Base-by-base conservation (phyloP, 2,797 vertebrate genomes). In the Fringilla coelebs region DNA sequence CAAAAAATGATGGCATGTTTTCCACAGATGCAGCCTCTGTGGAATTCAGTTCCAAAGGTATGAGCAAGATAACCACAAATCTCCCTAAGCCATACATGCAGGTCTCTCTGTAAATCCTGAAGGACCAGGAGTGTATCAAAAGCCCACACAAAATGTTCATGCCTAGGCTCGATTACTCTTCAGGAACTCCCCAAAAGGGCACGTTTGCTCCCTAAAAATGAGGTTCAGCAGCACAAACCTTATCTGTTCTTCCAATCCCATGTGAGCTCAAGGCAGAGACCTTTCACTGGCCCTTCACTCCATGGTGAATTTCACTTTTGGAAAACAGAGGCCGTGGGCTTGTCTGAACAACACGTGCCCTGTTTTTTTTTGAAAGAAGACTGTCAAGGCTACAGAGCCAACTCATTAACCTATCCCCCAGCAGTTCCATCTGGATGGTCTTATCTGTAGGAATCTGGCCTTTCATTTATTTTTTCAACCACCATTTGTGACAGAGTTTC, bases 381-480 rank as follows among this genome's bases (percentile, higher is more conserved):
- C 89, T 91, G 85, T 88, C 91, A 89, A 92, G 72, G 93, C 85
- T 45, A 11, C 54, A 61, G 73, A 87, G 65, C 70, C 85, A 91
- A 89, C 72, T 85, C 89, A 93, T 97, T 96, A 95, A 96, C 94
- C 94, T 91, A 75, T 88, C 46, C 78, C 81, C 43, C 81, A 66
- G 85, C 79, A 91, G 61, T 58, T 90, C 92, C 93, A 93, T 93
- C 94, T 96, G 92, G 95, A 96, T 54, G 92, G 94, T 84, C 93
- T 95, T 96, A 95, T 93, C 93, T 89, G 48, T 81, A 96, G 91
- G 92, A 94, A 95, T 93, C 92, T 31, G 6, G 85, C 63, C 62
- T 4, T 90, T 93, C 94, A 92, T 97, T 96, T 97, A 92, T 93
- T 94, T 96, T 94, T 96, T 89, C 92, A 95, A 96, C 91, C 90